Evolutionary conservation across 2,797 vertebrate species (phyloP).

Genomic region (Gymnothorax javanicus): DNA sequence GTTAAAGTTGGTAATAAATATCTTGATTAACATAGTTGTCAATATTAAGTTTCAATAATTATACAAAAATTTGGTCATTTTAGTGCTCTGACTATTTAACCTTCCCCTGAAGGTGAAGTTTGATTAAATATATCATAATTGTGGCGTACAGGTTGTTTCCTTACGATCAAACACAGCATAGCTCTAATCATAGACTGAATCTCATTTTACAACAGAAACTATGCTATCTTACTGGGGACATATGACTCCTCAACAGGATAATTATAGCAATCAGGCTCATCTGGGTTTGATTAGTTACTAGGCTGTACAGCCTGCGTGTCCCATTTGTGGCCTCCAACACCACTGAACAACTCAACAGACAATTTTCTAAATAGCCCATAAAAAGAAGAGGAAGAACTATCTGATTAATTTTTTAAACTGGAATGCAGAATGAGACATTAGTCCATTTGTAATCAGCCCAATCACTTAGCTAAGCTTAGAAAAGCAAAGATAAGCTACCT

Average conservation of each 20-base stretch:
- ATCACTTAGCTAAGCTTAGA: background rate
- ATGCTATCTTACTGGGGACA: background rate
- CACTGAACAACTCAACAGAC: background rate
- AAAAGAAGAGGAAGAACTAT: background rate
- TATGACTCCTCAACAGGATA: background rate
- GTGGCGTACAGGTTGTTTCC: background rate
- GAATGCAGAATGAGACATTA: background rate
- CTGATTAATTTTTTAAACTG: background rate
- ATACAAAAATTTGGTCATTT: too few species aligned
- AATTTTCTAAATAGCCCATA: background rate
- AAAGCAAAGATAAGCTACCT: background rate
- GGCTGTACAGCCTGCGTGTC: background rate
- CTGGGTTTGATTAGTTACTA: conserved; percentile 14
- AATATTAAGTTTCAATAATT: too few species aligned
- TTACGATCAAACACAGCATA: background rate
- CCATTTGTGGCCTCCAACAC: background rate
- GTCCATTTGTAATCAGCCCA: background rate
- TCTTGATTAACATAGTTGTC: background rate
- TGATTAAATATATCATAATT: background rate
- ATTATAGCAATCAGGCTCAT: background rate
- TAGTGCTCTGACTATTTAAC: background rate
- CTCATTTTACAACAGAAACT: background rate
- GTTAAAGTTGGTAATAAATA: background rate
- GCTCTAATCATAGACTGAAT: background rate
- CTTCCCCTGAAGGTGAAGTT: background rate